These are phyloP conservation scores for Brachionus angularis DNA, from an alignment of 1,140 invertebrate genomes.

Conservation along the genomic window DNA sequence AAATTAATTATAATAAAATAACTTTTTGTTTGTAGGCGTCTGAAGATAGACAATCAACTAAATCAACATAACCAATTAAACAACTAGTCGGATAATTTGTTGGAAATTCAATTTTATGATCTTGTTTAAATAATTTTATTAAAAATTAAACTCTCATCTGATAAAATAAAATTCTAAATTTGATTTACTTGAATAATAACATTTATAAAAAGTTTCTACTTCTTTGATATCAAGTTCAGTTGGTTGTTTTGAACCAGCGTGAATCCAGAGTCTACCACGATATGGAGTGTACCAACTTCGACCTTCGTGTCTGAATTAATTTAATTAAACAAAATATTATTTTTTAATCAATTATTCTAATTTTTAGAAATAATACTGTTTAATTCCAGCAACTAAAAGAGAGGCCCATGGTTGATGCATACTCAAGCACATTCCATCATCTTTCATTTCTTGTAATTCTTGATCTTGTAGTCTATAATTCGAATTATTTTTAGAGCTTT, in stretches of 20 bases:
- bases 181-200: slow-evolving; percentile 66
- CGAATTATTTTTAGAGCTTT: not conserved
- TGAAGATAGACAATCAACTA: slow-evolving; percentile 77
- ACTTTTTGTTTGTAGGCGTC: slow-evolving; percentile 69
- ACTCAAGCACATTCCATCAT: slow-evolving; percentile 80
- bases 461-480: slow-evolving; percentile 69
- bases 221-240: slow-evolving; percentile 67
- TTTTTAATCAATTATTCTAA: not conserved
- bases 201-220: slow-evolving; percentile 69
- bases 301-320: slow-evolving; percentile 75
- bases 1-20: not conserved
- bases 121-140: no score
- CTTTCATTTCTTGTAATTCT: slow-evolving; percentile 77
- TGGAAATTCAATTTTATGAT: slow-evolving; percentile 64
- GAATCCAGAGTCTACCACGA: slow-evolving; percentile 87
- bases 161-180: no score
- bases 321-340: not conserved
- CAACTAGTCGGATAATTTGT: slow-evolving; percentile 76
- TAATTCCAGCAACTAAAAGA: slow-evolving; percentile 80
- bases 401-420: slow-evolving; percentile 95
- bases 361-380: slow-evolving; percentile 64
- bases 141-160: not conserved
- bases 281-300: slow-evolving; percentile 85
- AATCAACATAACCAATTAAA: slow-evolving; percentile 79
- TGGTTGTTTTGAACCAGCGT: slow-evolving; percentile 73